Evolutionary conservation across 92 coral and sea anemone species (phyloP).

Genomic region (Ricordea florida): DNA sequence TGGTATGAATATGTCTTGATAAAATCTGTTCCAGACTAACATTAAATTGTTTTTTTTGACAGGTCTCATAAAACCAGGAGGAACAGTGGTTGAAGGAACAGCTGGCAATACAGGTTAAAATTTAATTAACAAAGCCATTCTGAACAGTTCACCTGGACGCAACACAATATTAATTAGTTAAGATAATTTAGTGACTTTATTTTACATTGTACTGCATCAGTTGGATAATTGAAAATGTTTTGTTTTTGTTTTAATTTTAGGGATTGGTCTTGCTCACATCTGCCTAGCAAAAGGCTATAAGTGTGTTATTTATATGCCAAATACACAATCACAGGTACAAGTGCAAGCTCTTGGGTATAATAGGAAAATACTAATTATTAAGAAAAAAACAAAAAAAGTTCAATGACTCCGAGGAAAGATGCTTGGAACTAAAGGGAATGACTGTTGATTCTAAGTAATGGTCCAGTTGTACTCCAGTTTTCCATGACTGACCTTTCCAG

Average conservation of each 20-base stretch:
- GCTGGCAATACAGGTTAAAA: constrained; percentile 93
- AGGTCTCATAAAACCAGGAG: constrained; percentile 89
- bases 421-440: no score
- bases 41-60: neutral
- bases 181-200: no score
- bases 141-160: no score
- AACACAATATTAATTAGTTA: no score
- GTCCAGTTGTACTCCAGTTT: no score
- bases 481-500: no score
- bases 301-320: constrained; percentile 95
- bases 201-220: no score
- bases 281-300: constrained; percentile 96
- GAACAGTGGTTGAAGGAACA: constrained; percentile 96
- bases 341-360: neutral
- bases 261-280: constrained; percentile 96
- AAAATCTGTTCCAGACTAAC: no score
- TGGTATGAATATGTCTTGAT: no score
- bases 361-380: neutral
- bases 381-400: no score
- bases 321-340: constrained; percentile 94
- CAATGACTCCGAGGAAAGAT: no score
- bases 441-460: no score
- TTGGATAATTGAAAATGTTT: neutral
- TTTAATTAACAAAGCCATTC: neutral
- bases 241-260: constrained; percentile 23